A percentile compares a stretch with the other conserved stretches of the same genome.
phyloP scores from a whole-genome alignment of 92 coral and sea anemone species.

The Actinernus sp. region DNA sequence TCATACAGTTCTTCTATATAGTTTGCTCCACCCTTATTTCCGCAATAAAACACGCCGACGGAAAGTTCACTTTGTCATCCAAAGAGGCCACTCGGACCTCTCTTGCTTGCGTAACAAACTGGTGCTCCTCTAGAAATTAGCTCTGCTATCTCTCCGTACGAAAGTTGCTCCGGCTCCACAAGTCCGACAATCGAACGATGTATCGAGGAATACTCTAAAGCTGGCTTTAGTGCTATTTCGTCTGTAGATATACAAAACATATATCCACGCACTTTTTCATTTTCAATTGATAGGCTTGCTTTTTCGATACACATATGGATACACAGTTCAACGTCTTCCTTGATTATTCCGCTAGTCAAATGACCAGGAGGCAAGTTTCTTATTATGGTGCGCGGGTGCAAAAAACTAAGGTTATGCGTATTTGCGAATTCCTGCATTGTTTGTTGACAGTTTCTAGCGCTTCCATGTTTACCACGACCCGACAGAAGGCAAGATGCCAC shows the following conservation, averaged over 20 bases:
- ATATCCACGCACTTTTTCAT: constrained; percentile 29
- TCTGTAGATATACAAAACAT: constrained; percentile 44
- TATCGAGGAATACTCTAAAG: constrained; percentile 42
- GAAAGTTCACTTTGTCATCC: constrained; percentile 32
- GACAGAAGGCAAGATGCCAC: constrained; percentile 55
- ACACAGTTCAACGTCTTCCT: constrained; percentile 45
- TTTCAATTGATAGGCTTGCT: constrained; percentile 20
- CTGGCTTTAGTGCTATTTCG: constrained; percentile 57
- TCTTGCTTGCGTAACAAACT: constrained; percentile 42
- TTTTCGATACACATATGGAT: constrained; percentile 54
- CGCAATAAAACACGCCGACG: constrained; percentile 38
- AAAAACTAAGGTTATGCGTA: constrained; percentile 47
- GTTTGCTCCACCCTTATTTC: constrained; percentile 47
- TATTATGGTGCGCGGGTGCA: constrained; percentile 41
- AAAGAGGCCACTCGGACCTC: constrained; percentile 48
- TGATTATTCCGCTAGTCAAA: constrained; percentile 29
- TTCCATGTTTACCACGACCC: constrained; percentile 50
- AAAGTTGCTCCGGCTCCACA: constrained; percentile 31
- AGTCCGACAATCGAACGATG: constrained; percentile 41
- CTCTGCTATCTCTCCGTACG: constrained; percentile 26
- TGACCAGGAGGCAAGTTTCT: constrained; percentile 53
- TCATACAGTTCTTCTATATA: constrained; percentile 25
- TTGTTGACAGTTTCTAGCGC: constrained; percentile 18
- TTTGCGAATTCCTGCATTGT: constrained; percentile 26
- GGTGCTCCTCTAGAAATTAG: constrained; percentile 18